These are phyloP conservation scores for Hydropsyche tenuis DNA, from an alignment of 1,140 invertebrate genomes.

Conservation along the genomic window DNA sequence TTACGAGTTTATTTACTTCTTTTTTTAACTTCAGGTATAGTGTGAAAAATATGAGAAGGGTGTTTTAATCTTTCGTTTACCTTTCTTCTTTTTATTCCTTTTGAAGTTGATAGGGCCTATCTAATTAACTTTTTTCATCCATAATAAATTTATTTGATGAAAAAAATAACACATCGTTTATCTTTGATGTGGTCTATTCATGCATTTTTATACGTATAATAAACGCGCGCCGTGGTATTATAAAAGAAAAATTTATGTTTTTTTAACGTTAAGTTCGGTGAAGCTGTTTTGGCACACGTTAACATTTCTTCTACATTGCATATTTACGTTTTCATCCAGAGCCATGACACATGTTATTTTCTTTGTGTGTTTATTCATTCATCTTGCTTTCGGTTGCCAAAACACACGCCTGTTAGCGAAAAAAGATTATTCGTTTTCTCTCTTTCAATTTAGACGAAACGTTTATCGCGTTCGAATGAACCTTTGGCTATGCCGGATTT, in stretches of 20 bases:
- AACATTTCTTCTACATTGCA: conserved; percentile 18
- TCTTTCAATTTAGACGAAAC: conserved; percentile 28
- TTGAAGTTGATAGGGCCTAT: not conserved
- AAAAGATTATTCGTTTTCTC: conserved; percentile 33
- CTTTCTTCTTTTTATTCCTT: conserved; percentile 3
- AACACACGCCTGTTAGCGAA: conserved; percentile 22
- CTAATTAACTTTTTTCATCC: conserved; percentile 14
- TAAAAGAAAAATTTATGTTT: conserved; percentile 1
- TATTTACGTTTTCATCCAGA: conserved; percentile 34
- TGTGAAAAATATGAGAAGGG: not conserved
- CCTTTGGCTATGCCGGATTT: not conserved
- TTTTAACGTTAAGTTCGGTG: conserved; percentile 4
- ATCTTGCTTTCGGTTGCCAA: conserved; percentile 36
- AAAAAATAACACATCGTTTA: too few species aligned
- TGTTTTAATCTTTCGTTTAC: conserved; percentile 12
- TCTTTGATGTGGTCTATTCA: too few species aligned
- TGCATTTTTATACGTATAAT: not conserved
- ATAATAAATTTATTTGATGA: too few species aligned
- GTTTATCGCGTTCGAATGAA: conserved; percentile 4
- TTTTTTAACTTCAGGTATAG: conserved; percentile 2
- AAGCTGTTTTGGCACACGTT: conserved; percentile 42
- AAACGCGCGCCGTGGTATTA: not conserved
- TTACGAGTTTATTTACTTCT: too few species aligned
- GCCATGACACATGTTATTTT: conserved; percentile 40
- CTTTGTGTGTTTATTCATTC: conserved; percentile 38